Evolutionary conservation across 2,113 vertebrate species (phyloP).

Genomic region (Corythornis vintsioides): DNA sequence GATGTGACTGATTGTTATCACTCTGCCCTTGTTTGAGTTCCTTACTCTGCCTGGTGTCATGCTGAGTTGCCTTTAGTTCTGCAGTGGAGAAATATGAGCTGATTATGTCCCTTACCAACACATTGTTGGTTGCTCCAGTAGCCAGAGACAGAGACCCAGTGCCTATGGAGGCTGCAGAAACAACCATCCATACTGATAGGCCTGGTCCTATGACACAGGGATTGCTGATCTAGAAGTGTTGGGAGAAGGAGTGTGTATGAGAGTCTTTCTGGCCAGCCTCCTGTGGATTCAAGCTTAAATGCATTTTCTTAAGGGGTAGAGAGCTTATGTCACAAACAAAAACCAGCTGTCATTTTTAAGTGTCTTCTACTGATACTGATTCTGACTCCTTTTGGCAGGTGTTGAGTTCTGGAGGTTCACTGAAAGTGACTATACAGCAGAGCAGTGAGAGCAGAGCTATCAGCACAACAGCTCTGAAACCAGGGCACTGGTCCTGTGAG

Average conservation of each 20-base stretch:
- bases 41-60: neutral
- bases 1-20: neutral
- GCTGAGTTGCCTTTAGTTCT: neutral
- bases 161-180: neutral
- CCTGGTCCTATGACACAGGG: neutral
- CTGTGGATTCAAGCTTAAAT: neutral
- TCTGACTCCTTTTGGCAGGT: conserved; percentile 65
- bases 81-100: neutral
- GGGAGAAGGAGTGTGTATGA: neutral
- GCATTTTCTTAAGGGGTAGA: neutral
- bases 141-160: neutral
- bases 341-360: neutral
- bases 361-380: neutral
- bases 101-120: neutral
- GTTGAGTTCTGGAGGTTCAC: conserved; percentile 81
- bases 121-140: neutral
- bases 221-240: neutral
- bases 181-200: neutral
- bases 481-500: conserved; percentile 52
- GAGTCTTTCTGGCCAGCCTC: neutral
- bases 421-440: conserved; percentile 96
- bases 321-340: neutral
- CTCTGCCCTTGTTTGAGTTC: neutral
- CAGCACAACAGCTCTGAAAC: conserved; percentile 76
- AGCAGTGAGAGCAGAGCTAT: conserved; percentile 91